Conservation (phyloP, 2,113 vertebrate species). For the Genyomyrus donnyi region DNA sequence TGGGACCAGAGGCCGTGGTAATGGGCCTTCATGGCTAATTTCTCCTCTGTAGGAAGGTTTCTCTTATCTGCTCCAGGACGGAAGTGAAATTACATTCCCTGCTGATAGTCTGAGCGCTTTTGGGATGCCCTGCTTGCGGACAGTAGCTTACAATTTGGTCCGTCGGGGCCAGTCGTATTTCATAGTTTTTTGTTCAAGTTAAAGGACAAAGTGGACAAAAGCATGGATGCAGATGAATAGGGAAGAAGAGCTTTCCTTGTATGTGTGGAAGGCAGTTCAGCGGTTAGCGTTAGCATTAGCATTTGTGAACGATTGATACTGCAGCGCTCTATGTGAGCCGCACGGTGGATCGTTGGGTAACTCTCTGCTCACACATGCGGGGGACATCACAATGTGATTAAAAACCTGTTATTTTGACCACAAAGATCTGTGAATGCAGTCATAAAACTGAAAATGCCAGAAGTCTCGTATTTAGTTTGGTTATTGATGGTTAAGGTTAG, state of each 20-base stretch:
- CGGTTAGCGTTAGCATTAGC: neutral
- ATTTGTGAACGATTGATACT: too few relatives aligned
- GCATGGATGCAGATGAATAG: neutral
- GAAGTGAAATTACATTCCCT: neutral
- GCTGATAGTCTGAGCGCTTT: neutral
- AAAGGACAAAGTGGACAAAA: neutral
- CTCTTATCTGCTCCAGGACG: conserved; percentile 3
- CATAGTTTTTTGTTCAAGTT: neutral
- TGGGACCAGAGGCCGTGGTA: neutral
- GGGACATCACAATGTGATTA: neutral
- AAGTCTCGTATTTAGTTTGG: too few relatives aligned
- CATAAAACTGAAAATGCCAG: too few relatives aligned
- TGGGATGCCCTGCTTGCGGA: neutral
- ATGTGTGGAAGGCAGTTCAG: neutral
- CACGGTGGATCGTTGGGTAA: neutral
- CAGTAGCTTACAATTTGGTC: neutral
- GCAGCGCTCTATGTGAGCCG: neutral
- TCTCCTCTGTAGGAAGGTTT: neutral
- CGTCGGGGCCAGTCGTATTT: neutral
- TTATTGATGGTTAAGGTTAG: too few relatives aligned
- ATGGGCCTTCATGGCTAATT: conserved; percentile 21
- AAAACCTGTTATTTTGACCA: neutral
- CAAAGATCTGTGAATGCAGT: too few relatives aligned
- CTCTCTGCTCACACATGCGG: neutral
- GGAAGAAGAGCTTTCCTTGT: neutral